phyloP scores from a whole-genome alignment of 2,113 vertebrate species.

The Hydrolagus affinis region DNA sequence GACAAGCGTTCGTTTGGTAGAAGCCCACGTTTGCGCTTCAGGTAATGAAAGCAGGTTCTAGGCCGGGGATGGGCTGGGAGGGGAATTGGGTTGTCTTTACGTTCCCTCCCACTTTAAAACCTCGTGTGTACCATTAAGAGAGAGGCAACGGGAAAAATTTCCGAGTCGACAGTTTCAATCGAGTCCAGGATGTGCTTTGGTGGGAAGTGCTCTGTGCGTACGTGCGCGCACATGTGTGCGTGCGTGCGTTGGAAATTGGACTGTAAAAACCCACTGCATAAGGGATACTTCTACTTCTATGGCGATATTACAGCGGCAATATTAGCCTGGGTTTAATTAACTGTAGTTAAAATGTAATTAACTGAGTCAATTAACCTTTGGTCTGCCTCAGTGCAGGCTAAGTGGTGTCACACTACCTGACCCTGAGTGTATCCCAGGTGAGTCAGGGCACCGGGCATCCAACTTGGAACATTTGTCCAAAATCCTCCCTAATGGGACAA shows the following conservation, averaged over 20 bases:
- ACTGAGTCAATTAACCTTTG: background rate
- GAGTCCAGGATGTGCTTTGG: constrained; percentile 16
- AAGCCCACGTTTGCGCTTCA: background rate
- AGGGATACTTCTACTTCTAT: too few species aligned
- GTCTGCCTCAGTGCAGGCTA: background rate
- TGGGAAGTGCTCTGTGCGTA: background rate
- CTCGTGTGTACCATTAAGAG: constrained; percentile 18
- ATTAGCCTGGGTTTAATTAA: constrained; percentile 4
- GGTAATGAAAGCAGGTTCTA: constrained; percentile 26
- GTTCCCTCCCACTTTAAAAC: constrained; percentile 24
- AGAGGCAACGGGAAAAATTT: constrained; percentile 21
- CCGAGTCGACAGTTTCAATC: constrained; percentile 19
- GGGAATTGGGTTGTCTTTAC: constrained; percentile 19
- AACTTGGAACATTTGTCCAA: background rate
- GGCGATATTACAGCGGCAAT: background rate
- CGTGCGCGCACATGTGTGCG: too few species aligned
- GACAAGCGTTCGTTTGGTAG: background rate
- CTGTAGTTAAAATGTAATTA: background rate
- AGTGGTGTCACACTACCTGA: background rate
- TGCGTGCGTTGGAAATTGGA: too few species aligned
- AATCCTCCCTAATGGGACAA: background rate
- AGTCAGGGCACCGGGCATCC: background rate
- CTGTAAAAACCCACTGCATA: too few species aligned
- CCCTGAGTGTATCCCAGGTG: background rate
- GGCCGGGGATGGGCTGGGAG: too few species aligned